Conservation (phyloP, 2,888 invertebrate species). For the Mesorhabditis spiculigera region DNA sequence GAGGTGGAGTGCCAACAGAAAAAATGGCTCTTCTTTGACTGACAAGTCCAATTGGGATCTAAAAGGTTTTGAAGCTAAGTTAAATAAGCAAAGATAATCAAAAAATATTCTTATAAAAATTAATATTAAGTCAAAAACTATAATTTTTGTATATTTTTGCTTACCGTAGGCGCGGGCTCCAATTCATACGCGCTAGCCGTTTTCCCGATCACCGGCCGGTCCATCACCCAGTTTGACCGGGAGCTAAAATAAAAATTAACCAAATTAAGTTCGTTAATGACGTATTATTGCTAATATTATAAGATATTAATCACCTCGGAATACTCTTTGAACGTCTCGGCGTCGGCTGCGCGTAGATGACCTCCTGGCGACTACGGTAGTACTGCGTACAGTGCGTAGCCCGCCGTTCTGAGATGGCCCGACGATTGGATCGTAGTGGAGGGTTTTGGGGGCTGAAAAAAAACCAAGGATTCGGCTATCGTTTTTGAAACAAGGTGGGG, state of each 20-base stretch:
- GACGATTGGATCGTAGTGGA: background rate
- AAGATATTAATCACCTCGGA: background rate
- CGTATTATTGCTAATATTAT: no score
- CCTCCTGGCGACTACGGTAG: background rate
- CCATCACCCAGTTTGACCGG: background rate
- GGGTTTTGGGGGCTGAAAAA: no score
- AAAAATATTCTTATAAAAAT: background rate
- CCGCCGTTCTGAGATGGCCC: background rate
- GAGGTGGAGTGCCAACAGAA: background rate
- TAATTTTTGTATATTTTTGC: background rate
- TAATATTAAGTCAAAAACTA: no score
- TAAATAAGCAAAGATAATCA: background rate
- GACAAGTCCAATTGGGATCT: background rate
- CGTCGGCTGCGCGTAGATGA: background rate
- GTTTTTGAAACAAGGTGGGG: no score
- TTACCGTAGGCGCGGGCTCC: background rate
- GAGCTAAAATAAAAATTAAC: no score
- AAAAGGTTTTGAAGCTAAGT: background rate
- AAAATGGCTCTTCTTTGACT: background rate
- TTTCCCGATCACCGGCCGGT: conserved; percentile 1
- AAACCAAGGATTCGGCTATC: no score
- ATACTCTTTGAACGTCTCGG: background rate
- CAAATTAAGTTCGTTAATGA: no score
- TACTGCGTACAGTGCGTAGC: background rate
- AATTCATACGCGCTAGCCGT: background rate